Conservation (phyloP, 2,888 invertebrate species). For the Cetonia aurata region DNA sequence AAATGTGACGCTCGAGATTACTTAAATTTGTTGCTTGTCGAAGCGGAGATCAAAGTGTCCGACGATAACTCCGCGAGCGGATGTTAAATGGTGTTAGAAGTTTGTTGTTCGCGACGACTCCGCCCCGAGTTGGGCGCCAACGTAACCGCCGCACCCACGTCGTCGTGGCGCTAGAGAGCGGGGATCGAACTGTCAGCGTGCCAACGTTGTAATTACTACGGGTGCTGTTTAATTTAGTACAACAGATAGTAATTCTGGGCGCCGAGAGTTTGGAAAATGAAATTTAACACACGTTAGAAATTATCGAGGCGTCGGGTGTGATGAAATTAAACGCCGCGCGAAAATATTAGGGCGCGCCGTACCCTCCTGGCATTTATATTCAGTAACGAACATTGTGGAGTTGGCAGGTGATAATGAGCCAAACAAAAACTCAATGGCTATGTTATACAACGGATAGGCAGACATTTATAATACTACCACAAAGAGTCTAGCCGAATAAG, state of each 20-base stretch:
- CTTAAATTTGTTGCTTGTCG: conserved; percentile 44
- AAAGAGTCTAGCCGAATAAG: too few species aligned
- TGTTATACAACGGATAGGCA: too few species aligned
- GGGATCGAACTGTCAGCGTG: conserved; percentile 49
- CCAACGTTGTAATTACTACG: conserved; percentile 51
- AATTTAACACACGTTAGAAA: conserved; percentile 42
- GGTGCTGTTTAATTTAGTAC: conserved; percentile 47
- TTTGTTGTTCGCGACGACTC: conserved; percentile 16
- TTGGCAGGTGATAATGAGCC: too few species aligned
- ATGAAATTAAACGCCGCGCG: conserved; percentile 17
- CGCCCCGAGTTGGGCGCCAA: conserved; percentile 10
- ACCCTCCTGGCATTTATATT: too few species aligned
- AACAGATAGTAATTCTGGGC: conserved; percentile 38
- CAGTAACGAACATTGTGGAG: too few species aligned
- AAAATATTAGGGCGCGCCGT: too few species aligned
- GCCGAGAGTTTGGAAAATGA: conserved; percentile 45
- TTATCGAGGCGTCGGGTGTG: conserved; percentile 28
- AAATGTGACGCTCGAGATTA: conserved; percentile 37
- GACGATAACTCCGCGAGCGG: conserved; percentile 11
- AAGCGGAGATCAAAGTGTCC: conserved; percentile 32
- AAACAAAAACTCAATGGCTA: too few species aligned
- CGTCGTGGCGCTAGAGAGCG: neutral
- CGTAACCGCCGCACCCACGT: conserved; percentile 14
- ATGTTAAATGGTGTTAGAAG: conserved; percentile 36
- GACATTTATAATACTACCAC: too few species aligned